Evolutionary conservation across 2,113 vertebrate genomes (phyloP).

Genomic region (Pseudois nayaur): DNA sequence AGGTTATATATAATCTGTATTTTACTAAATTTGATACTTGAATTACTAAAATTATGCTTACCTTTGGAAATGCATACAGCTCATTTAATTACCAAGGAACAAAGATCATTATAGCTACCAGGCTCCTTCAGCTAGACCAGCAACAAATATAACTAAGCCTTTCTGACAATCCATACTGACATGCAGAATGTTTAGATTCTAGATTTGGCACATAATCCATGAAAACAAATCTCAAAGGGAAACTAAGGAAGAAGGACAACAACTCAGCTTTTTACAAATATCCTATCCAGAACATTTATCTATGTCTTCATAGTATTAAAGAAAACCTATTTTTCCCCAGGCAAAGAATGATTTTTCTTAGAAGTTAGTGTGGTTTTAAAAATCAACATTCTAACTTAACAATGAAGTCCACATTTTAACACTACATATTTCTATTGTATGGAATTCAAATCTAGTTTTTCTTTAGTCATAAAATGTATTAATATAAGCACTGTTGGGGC

Average conservation of each 20-base stretch:
- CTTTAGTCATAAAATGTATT: neutral
- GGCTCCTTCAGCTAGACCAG: neutral
- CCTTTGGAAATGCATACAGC: neutral
- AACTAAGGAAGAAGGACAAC: neutral
- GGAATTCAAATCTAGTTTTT: neutral
- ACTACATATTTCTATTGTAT: neutral
- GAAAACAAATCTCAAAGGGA: constrained; percentile 16
- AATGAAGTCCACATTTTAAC: neutral
- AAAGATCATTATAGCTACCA: neutral
- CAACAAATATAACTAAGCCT: neutral
- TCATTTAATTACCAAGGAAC: neutral
- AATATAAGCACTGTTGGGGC: neutral
- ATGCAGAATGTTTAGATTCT: neutral
- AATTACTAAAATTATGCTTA: constrained; percentile 29
- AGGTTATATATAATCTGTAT: neutral
- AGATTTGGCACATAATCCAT: neutral
- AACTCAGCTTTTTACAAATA: neutral
- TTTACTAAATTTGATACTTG: neutral
- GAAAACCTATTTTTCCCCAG: neutral
- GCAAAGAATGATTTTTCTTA: neutral
- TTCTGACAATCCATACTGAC: neutral
- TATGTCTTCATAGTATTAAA: neutral
- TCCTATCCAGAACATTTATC: neutral
- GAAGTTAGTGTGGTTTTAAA: neutral
- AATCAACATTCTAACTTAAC: neutral